phyloP scores from a whole-genome alignment of 2,888 invertebrate species.

The Ormyrus pomaceus region DNA sequence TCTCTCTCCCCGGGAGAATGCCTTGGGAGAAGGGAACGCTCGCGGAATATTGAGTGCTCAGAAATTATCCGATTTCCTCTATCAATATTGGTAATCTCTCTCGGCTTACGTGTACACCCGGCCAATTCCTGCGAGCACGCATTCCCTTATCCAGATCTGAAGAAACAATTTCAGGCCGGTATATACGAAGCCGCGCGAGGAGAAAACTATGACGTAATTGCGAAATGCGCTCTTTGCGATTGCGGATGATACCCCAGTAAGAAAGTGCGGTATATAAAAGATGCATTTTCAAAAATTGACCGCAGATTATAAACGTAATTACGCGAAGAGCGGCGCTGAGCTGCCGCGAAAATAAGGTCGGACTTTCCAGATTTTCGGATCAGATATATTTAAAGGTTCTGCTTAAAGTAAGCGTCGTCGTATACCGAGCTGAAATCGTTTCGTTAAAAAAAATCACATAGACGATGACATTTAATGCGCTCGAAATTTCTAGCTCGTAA shows the following conservation, averaged over 20 bases:
- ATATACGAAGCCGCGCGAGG: constrained; percentile 69
- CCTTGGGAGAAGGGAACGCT: constrained; percentile 35
- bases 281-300: background rate
- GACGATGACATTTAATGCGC: too few species aligned
- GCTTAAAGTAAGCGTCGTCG: too few species aligned
- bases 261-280: background rate
- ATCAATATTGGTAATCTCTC: constrained; percentile 59
- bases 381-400: constrained; percentile 11
- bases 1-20: background rate
- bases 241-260: too few species aligned
- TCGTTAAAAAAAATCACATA: too few species aligned
- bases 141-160: constrained; percentile 77
- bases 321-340: too few species aligned
- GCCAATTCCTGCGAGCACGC: background rate
- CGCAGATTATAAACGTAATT: too few species aligned
- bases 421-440: too few species aligned
- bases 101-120: constrained; percentile 47
- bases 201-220: constrained; percentile 30
- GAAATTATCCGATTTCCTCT: constrained; percentile 59
- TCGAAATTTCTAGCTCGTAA: too few species aligned
- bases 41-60: constrained; percentile 58
- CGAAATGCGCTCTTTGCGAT: background rate
- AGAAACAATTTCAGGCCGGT: constrained; percentile 88
- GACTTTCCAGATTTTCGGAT: constrained; percentile 12
- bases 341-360: background rate